Evolutionary conservation across 2,797 vertebrate genomes (phyloP).

Genomic region (Coendou prehensilis): DNA sequence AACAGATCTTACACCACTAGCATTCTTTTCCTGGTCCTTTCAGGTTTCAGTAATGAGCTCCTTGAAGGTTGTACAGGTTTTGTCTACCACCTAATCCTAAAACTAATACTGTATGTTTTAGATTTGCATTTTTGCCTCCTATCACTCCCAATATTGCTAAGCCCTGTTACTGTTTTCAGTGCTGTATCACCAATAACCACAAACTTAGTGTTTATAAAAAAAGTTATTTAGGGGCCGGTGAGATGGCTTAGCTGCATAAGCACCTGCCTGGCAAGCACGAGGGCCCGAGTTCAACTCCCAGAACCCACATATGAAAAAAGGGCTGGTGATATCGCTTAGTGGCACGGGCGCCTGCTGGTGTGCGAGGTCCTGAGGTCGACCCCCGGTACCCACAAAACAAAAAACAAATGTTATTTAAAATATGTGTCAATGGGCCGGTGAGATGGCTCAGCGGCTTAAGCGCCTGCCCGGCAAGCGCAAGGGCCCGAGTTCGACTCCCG

Average conservation of each 20-base stretch:
- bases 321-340: too few relatives aligned
- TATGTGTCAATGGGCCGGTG: neutral
- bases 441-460: too few relatives aligned
- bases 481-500: too few relatives aligned
- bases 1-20: neutral
- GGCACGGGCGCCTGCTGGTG: too few relatives aligned
- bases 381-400: too few relatives aligned
- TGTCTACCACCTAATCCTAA: conserved; percentile 31
- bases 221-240: neutral
- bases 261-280: too few relatives aligned
- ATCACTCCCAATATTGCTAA: neutral
- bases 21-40: conserved; percentile 57
- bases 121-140: conserved; percentile 45
- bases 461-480: too few relatives aligned
- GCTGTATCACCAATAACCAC: neutral
- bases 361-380: too few relatives aligned
- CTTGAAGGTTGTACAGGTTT: conserved; percentile 3
- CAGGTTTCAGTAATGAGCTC: conserved; percentile 4
- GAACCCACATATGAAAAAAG: too few relatives aligned
- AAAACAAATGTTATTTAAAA: too few relatives aligned
- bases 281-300: too few relatives aligned
- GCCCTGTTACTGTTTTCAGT: conserved; percentile 7
- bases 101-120: neutral
- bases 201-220: conserved; percentile 56
- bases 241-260: too few relatives aligned